phyloP scores from a whole-genome alignment of 2,113 vertebrate genomes.

The Oryzias celebensis region DNA sequence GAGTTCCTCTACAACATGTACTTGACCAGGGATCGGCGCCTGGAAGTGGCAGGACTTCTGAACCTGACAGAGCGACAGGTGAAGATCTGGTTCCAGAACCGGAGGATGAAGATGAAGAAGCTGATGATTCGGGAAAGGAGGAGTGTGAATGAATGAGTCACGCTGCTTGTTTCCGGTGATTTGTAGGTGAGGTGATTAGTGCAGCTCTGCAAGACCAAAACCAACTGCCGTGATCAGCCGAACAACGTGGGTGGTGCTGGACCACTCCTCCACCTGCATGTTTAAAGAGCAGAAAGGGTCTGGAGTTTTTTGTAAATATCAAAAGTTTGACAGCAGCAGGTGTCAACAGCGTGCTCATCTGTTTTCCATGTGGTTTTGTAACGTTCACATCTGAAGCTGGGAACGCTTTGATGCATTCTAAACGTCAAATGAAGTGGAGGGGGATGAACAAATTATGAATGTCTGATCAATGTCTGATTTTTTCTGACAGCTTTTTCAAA shows the following conservation, averaged over 20 bases:
- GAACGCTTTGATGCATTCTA: too few species aligned
- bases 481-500: too few species aligned
- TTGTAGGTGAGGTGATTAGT: slow-evolving; percentile 2
- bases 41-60: slow-evolving; percentile 72
- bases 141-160: slow-evolving; percentile 54
- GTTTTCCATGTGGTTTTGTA: too few species aligned
- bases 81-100: slow-evolving; percentile 78
- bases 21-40: slow-evolving; percentile 70
- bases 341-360: too few species aligned
- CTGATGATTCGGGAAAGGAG: slow-evolving; percentile 74
- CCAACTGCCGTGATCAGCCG: slow-evolving; percentile 21
- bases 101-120: slow-evolving; percentile 78
- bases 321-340: too few species aligned
- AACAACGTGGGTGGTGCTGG: slow-evolving; percentile 8
- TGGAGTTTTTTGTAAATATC: too few species aligned
- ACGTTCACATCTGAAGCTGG: too few species aligned
- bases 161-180: neutral
- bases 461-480: too few species aligned
- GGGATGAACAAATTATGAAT: too few species aligned
- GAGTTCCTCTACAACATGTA: slow-evolving; percentile 79
- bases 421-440: too few species aligned
- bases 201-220: slow-evolving; percentile 14
- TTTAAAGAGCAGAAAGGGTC: too few species aligned
- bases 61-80: slow-evolving; percentile 74
- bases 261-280: too few species aligned